phyloP scores from a whole-genome alignment of 2,888 invertebrate genomes.

The Helobdella robusta region DNA sequence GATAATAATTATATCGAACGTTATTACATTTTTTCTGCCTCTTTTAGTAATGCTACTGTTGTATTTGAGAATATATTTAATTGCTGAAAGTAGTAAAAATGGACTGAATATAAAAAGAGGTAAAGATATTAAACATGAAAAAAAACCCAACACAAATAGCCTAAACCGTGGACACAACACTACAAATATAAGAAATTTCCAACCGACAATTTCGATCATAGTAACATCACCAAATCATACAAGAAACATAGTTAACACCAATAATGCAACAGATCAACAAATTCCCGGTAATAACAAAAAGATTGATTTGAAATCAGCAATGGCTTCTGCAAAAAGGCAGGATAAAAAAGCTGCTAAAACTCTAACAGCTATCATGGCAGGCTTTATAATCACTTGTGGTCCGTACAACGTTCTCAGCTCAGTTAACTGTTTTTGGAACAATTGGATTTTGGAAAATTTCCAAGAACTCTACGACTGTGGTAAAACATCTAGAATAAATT shows the following conservation, averaged over 20 bases:
- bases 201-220: too few relatives aligned
- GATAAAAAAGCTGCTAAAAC: conserved; percentile 14
- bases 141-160: not conserved
- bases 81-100: not conserved
- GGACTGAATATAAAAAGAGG: not conserved
- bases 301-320: not conserved
- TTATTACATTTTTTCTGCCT: conserved; percentile 11
- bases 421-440: not conserved
- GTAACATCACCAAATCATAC: not conserved
- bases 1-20: not conserved
- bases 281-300: not conserved
- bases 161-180: too few relatives aligned
- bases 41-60: not conserved
- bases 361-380: conserved; percentile 4
- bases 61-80: not conserved
- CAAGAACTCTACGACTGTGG: conserved; percentile 1
- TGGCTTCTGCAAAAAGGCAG: not conserved
- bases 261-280: not conserved
- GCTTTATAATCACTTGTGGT: conserved; percentile 7
- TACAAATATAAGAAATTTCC: too few relatives aligned
- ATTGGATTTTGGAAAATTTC: not conserved
- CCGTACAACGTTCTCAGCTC: not conserved
- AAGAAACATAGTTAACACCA: not conserved
- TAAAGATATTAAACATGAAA: not conserved
- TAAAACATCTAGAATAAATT: too few relatives aligned